A percentile compares a stretch with the other conserved stretches of the same genome.
Conservation (phyloP, 2,888 invertebrate genomes). For the Aphodius granarius region DNA sequence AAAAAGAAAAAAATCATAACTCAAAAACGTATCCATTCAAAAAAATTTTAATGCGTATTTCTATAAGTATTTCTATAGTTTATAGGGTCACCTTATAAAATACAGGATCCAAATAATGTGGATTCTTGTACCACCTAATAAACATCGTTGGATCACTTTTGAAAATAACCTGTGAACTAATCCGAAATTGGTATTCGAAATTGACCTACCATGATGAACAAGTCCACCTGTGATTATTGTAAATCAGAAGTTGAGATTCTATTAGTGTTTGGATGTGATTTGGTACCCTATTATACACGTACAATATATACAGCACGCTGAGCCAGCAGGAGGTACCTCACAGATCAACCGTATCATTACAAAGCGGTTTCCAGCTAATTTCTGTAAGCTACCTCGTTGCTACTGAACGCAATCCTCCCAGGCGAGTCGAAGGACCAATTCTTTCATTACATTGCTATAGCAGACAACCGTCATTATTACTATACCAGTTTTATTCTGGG, state of each 20-base stretch:
- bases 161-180: slow-evolving; percentile 29
- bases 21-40: too few species aligned
- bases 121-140: neutral
- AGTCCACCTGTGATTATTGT: slow-evolving; percentile 32
- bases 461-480: too few species aligned
- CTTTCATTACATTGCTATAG: neutral
- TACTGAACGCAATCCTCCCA: slow-evolving; percentile 30
- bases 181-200: slow-evolving; percentile 32
- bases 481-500: too few species aligned
- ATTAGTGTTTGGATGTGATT: too few species aligned
- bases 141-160: slow-evolving; percentile 27
- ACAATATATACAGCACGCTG: too few species aligned
- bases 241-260: slow-evolving; percentile 35
- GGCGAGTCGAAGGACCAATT: neutral
- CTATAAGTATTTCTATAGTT: too few species aligned
- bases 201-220: neutral
- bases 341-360: slow-evolving; percentile 39
- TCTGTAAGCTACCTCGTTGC: slow-evolving; percentile 37
- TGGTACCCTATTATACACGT: too few species aligned
- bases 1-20: too few species aligned
- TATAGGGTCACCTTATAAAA: too few species aligned
- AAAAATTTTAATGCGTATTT: too few species aligned
- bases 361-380: slow-evolving; percentile 38
- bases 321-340: slow-evolving; percentile 24
- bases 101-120: too few species aligned